Base-by-base conservation (phyloP, 2,113 vertebrate species). In the Sprattus sprattus region DNA sequence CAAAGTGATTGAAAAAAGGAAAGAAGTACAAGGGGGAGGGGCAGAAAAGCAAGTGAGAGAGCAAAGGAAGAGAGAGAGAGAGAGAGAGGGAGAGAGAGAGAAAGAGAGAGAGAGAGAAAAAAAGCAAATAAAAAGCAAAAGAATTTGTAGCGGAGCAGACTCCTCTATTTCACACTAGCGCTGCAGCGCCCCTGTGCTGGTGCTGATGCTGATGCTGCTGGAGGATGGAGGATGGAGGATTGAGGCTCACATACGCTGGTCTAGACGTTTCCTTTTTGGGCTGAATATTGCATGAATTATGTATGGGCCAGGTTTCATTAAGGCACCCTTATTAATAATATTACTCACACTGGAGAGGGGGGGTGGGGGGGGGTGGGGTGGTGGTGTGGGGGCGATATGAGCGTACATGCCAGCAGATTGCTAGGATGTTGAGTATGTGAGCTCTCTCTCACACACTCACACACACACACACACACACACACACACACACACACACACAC, bases 281-380 rank as follows among this genome's bases (percentile, higher is more conserved):
- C 84, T 90, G 91, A 93, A 92, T 93, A 90, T 91, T 90, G 86
- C 89, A 95, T 96, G 89, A 95, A 95, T 96, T 93, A 96, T 95
- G 92, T 92, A 96, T 95, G 92, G 88, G 46, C 78, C 44, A 90
- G 89, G 89, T 92, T 93, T 92, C 92, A 93, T 94, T 94, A 91
- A 87, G 90, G 86, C 83, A 86, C 90, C 89, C 88, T 90, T 93
- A 94, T 95, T 95, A 95, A 95, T 94, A 93, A 91, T 92, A 94
- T 93, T 94, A 92, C 92, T 93, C 89, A 90, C 92, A 91, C 92
- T 92, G 92, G 85, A 90, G 90, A 91, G 91, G 86, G 85, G 39
- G 89, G 45, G 25, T 80, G 49, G 13, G 13, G 18, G 44, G n/a
- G 44, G 81, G 44, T 20, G 18, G 81, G n/a, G n/a, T 18, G 22